These are phyloP conservation scores for Blera fallax DNA, from an alignment of 2,888 invertebrate genomes.

Conservation along the genomic window DNA sequence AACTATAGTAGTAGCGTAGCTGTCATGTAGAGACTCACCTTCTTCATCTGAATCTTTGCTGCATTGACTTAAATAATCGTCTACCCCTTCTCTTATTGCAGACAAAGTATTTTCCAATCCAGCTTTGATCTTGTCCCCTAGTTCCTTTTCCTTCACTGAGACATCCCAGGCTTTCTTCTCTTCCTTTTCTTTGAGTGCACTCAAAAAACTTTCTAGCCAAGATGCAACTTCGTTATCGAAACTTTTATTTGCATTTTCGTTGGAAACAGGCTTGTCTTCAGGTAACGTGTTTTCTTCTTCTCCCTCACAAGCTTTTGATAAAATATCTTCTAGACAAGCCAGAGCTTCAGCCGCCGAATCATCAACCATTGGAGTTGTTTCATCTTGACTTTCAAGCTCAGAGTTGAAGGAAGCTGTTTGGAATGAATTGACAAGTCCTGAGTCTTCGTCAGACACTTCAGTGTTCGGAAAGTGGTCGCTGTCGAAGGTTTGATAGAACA, in stretches of 20 bases:
- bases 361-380: no score
- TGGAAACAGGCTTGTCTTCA: not conserved
- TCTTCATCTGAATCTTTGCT: no score
- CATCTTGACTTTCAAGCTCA: not conserved
- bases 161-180: not conserved
- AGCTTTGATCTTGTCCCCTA: not conserved
- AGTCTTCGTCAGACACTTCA: not conserved
- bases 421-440: not conserved
- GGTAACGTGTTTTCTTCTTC: not conserved
- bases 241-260: no score
- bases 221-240: not conserved
- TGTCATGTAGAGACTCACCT: no score
- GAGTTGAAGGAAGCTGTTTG: not conserved
- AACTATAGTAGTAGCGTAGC: no score
- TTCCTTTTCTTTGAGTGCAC: not conserved
- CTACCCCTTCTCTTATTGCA: not conserved
- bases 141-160: not conserved
- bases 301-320: not conserved
- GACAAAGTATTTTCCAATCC: not conserved
- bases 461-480: not conserved
- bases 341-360: not conserved
- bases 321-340: not conserved
- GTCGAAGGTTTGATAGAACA: not conserved
- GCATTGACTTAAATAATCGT: not conserved
- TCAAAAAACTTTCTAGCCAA: not conserved